Conservation (phyloP, 2,113 vertebrate species). For the Columbina picui region DNA sequence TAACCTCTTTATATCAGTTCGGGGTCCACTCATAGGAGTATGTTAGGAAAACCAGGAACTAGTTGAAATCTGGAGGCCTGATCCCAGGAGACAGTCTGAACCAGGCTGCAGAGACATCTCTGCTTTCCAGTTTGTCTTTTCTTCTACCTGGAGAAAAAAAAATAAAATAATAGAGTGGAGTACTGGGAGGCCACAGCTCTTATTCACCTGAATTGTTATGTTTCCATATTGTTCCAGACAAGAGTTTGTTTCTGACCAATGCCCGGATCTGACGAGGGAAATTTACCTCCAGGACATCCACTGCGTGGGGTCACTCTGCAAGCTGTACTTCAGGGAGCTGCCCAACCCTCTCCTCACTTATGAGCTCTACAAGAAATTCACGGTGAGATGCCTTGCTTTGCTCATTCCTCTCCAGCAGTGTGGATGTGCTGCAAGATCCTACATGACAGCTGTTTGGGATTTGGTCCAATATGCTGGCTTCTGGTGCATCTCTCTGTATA, state of each 20-base stretch:
- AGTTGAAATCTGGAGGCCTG: neutral
- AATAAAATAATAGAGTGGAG: neutral
- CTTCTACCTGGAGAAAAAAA: neutral
- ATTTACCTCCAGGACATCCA: slow-evolving; percentile 99
- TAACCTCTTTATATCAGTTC: neutral
- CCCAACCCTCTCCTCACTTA: slow-evolving; percentile 98
- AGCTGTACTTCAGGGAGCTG: slow-evolving; percentile 96
- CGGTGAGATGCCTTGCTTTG: slow-evolving; percentile 80
- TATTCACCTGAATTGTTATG: neutral
- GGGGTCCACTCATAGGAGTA: neutral
- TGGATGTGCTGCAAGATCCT: neutral
- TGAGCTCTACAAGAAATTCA: slow-evolving; percentile 97
- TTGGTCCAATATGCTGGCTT: neutral
- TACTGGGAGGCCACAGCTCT: neutral
- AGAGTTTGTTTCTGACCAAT: slow-evolving; percentile 94
- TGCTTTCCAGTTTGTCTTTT: neutral
- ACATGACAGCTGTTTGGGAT: neutral
- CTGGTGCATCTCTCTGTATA: neutral
- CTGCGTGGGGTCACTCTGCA: slow-evolving; percentile 98
- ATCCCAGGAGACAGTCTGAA: neutral
- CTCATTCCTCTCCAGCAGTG: neutral
- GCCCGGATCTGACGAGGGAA: slow-evolving; percentile 95
- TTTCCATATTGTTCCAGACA: slow-evolving; percentile 84
- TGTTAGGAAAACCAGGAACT: neutral
- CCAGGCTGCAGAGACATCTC: neutral